A percentile compares a stretch with the other conserved stretches of the same genome.
phyloP scores from a whole-genome alignment of 2,888 invertebrate species.

The Torymus auratus region DNA sequence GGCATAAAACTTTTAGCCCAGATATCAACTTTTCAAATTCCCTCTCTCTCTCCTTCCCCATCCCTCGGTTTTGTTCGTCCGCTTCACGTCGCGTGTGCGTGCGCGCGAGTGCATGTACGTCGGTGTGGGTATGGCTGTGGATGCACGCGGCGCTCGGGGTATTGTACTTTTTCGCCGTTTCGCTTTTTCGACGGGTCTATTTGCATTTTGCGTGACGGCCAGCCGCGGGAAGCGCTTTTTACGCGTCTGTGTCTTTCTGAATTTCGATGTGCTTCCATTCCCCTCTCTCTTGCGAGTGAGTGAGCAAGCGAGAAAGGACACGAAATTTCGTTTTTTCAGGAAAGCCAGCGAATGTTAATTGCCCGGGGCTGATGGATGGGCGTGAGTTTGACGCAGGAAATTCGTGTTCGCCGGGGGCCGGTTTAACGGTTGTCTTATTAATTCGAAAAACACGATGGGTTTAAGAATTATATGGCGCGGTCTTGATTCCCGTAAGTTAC shows the following conservation, averaged over 20 bases:
- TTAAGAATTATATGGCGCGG: neutral
- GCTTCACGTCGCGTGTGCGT: too few species aligned
- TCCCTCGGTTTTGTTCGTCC: too few species aligned
- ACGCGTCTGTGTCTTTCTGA: neutral
- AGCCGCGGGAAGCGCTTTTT: neutral
- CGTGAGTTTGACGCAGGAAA: conserved; percentile 1
- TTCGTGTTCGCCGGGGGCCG: neutral
- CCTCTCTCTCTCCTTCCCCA: conserved; percentile 17
- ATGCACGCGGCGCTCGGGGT: too few species aligned
- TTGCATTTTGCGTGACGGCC: conserved; percentile 51
- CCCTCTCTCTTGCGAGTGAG: neutral
- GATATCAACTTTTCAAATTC: conserved; percentile 61
- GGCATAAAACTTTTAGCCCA: conserved; percentile 51
- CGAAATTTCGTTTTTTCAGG: neutral
- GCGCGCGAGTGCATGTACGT: too few species aligned
- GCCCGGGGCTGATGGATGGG: conserved; percentile 8
- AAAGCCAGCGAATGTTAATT: conserved; percentile 9
- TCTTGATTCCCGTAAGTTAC: conserved; percentile 11
- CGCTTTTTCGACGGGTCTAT: conserved; percentile 20
- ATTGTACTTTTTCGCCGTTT: neutral
- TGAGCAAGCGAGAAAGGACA: conserved; percentile 3
- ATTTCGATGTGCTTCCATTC: neutral
- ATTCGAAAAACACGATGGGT: conserved; percentile 14
- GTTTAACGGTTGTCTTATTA: conserved; percentile 16
- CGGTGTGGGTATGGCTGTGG: too few species aligned